Conservation (phyloP, 2,888 invertebrate genomes). For the Pecten maximus region DNA sequence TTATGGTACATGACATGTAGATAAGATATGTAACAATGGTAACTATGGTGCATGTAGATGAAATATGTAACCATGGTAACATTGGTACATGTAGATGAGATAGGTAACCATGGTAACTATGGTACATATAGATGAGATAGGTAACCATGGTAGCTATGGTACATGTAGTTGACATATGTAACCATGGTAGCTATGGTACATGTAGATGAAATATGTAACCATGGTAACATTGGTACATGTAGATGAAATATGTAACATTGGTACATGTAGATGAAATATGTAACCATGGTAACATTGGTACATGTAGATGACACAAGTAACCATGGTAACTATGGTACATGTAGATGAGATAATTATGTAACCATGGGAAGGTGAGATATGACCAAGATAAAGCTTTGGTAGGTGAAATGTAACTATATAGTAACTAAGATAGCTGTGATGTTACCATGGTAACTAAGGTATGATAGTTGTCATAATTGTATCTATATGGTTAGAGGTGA, state of each 20-base stretch:
- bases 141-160: neutral
- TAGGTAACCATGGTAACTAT: neutral
- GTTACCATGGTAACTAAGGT: neutral
- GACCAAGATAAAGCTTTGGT: too few species aligned
- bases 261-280: neutral
- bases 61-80: too few species aligned
- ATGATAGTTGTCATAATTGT: neutral
- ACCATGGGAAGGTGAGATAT: too few species aligned
- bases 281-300: neutral
- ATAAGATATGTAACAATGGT: neutral
- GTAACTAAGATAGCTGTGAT: too few species aligned
- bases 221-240: neutral
- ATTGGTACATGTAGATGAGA: neutral
- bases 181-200: neutral
- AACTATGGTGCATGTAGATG: too few species aligned
- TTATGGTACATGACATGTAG: neutral
- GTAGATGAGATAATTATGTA: too few species aligned
- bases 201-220: neutral
- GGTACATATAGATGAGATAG: neutral
- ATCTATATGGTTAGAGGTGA: neutral
- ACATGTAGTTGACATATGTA: neutral
- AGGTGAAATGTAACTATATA: neutral
- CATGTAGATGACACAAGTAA: neutral
- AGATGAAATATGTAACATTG: neutral
- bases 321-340: constrained; percentile 16